Evolutionary conservation across 2,888 invertebrate species (phyloP).

Genomic region (Alviniconcha strummeri): DNA sequence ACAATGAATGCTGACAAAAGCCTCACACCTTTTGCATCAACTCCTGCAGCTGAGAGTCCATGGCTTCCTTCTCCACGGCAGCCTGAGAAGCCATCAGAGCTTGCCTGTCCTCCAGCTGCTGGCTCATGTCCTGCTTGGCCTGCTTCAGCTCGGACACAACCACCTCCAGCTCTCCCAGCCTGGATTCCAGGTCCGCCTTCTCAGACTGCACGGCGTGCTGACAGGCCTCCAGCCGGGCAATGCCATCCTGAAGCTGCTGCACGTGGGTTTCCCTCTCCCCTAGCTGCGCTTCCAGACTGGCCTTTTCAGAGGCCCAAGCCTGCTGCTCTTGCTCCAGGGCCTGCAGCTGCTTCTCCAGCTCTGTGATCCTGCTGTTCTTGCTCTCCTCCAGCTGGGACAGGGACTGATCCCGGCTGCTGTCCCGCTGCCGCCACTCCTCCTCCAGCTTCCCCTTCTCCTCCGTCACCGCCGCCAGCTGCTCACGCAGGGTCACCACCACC

Average conservation of each 20-base stretch:
- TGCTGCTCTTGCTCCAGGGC: slow-evolving; percentile 1
- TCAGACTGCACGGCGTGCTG: slow-evolving; percentile 48
- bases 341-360: slow-evolving; percentile 35
- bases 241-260: slow-evolving; percentile 31
- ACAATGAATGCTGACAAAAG: too few species aligned
- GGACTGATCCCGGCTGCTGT: slow-evolving; percentile 37
- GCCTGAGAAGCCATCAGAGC: slow-evolving; percentile 44
- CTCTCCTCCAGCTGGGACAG: slow-evolving; percentile 30
- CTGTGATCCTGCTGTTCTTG: slow-evolving; percentile 30
- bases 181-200: slow-evolving; percentile 49
- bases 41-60: slow-evolving; percentile 39
- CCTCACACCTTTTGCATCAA: slow-evolving; percentile 18
- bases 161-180: slow-evolving; percentile 50
- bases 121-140: slow-evolving; percentile 49
- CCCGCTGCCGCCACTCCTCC: slow-evolving; percentile 45
- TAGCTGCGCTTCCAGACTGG: slow-evolving; percentile 21
- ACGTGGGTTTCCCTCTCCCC: slow-evolving; percentile 31
- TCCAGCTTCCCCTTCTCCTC: slow-evolving; percentile 40
- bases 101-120: slow-evolving; percentile 47
- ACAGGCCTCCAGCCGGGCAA: slow-evolving; percentile 37
- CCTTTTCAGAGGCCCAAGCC: not conserved
- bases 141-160: slow-evolving; percentile 45
- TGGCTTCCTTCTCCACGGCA: slow-evolving; percentile 43
- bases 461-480: slow-evolving; percentile 41
- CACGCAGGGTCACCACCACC: slow-evolving; percentile 34